phyloP scores from a whole-genome alignment of 2,797 vertebrate genomes.

The Cetoscarus ocellatus region DNA sequence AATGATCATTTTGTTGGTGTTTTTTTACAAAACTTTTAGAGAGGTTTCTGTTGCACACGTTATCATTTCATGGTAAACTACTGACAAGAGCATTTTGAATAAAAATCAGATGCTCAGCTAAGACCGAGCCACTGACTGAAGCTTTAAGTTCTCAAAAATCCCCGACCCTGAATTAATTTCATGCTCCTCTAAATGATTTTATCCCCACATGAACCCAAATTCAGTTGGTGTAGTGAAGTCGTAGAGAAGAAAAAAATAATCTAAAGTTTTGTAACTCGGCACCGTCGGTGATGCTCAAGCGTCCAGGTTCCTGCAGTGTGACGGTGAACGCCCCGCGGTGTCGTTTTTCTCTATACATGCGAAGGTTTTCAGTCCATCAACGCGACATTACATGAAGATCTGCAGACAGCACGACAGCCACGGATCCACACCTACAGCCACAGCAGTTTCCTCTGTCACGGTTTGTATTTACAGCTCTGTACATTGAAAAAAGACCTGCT shows the following conservation, averaged over 20 bases:
- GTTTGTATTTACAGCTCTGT: constrained; percentile 86
- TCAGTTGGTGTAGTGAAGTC: constrained; percentile 16
- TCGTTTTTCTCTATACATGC: constrained; percentile 52
- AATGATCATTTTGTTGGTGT: not conserved
- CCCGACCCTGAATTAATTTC: constrained; percentile 7
- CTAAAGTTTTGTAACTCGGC: constrained; percentile 66
- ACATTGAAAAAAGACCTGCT: constrained; percentile 70
- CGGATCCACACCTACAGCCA: constrained; percentile 45
- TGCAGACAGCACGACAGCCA: constrained; percentile 47
- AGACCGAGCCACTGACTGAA: constrained; percentile 19
- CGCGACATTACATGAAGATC: constrained; percentile 28
- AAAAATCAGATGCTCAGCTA: constrained; percentile 14
- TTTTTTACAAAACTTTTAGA: not conserved
- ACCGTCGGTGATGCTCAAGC: constrained; percentile 73
- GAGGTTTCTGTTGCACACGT: not conserved
- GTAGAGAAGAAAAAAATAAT: constrained; percentile 34
- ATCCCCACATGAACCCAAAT: constrained; percentile 19
- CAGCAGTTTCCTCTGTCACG: constrained; percentile 53
- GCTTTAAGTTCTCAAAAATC: constrained; percentile 11
- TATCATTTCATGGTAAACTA: constrained; percentile 30
- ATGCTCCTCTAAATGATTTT: not conserved
- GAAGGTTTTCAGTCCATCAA: constrained; percentile 37
- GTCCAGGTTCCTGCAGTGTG: constrained; percentile 68
- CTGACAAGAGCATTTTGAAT: constrained; percentile 42
- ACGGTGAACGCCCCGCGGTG: constrained; percentile 19